These are phyloP conservation scores for Holacanthus passer DNA, from an alignment of 2,113 vertebrate genomes.

Conservation along the genomic window DNA sequence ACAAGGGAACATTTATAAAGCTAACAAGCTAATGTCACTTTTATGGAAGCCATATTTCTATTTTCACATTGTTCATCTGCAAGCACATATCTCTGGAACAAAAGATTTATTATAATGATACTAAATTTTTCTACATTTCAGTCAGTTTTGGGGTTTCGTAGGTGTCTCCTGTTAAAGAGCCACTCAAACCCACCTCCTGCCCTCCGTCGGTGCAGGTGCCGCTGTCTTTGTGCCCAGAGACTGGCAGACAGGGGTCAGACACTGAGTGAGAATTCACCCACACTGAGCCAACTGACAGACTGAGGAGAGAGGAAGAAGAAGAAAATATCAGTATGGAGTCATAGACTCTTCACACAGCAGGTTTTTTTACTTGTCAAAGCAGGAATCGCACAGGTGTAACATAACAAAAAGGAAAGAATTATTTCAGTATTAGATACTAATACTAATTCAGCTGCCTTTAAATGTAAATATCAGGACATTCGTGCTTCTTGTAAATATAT, in stretches of 20 bases:
- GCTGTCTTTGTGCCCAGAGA: constrained; percentile 87
- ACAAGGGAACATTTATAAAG: neutral
- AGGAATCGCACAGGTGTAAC: neutral
- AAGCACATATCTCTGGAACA: too few species aligned
- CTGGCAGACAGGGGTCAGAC: constrained; percentile 86
- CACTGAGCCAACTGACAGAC: constrained; percentile 87
- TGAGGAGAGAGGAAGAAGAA: constrained; percentile 51
- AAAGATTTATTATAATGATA: too few species aligned
- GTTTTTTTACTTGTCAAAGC: neutral
- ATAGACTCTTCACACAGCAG: neutral
- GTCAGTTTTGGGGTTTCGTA: neutral
- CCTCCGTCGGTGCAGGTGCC: constrained; percentile 89
- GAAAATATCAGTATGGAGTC: neutral
- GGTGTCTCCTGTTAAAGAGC: neutral
- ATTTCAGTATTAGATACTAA: too few species aligned
- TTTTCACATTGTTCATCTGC: neutral
- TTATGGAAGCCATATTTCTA: neutral
- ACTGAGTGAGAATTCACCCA: constrained; percentile 91
- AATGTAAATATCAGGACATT: neutral
- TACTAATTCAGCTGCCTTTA: neutral
- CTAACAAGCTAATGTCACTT: neutral
- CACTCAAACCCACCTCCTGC: constrained; percentile 82
- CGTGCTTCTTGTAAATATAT: too few species aligned
- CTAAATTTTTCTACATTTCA: neutral
- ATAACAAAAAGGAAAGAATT: too few species aligned